These are phyloP conservation scores for Netelia inedita DNA, from an alignment of 2,888 invertebrate species.

Conservation along the genomic window DNA sequence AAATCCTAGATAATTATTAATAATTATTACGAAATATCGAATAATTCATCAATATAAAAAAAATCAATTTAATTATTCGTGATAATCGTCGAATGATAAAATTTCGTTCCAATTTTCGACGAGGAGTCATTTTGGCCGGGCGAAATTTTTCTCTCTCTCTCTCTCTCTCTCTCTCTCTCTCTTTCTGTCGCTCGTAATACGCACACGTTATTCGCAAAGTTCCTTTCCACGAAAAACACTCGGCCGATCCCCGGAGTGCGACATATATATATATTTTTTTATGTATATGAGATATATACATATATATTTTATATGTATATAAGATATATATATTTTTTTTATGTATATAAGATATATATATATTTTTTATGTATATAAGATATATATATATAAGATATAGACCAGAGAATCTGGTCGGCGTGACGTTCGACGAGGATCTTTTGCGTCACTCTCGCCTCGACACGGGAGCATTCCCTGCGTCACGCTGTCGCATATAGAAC, in stretches of 20 bases:
- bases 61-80: not conserved
- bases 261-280: not conserved
- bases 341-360: too few species aligned
- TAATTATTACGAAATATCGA: too few species aligned
- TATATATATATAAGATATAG: not conserved
- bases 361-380: too few species aligned
- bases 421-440: conserved; percentile 59
- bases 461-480: conserved; percentile 61
- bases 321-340: not conserved
- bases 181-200: not conserved
- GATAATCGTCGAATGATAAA: too few species aligned
- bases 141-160: not conserved
- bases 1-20: not conserved
- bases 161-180: not conserved
- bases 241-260: not conserved
- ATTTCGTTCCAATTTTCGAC: not conserved
- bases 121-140: not conserved
- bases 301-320: not conserved
- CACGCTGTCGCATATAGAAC: conserved; percentile 42
- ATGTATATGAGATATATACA: too few species aligned
- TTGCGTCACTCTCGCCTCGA: conserved; percentile 57
- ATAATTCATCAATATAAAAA: too few species aligned
- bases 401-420: conserved; percentile 22
- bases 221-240: not conserved
- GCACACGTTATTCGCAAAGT: not conserved